These are phyloP conservation scores for Sminthopsis crassicaudata DNA, from an alignment of 2,113 vertebrate genomes.

Conservation along the genomic window DNA sequence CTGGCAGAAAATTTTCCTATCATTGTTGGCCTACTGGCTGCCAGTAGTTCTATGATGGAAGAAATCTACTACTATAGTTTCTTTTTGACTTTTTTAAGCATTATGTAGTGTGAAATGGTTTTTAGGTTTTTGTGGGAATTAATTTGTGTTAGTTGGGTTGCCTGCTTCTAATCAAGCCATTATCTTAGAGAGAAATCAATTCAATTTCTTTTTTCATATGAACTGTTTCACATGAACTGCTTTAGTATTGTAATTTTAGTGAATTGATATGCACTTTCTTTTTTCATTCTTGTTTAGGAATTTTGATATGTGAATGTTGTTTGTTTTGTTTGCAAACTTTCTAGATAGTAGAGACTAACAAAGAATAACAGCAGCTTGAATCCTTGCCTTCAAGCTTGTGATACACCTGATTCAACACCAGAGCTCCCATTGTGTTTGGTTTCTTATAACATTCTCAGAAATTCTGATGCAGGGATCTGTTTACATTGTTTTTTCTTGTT, in stretches of 20 bases:
- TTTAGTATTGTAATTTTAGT: background rate
- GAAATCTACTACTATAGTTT: background rate
- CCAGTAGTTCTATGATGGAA: background rate
- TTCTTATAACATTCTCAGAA: background rate
- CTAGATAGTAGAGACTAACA: background rate
- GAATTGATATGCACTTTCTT: slow-evolving; percentile 33
- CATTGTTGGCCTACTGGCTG: background rate
- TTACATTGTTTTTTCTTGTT: background rate
- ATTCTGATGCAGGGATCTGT: background rate
- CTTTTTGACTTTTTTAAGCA: background rate
- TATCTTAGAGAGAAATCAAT: background rate
- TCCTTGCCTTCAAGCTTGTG: background rate
- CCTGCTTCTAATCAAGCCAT: background rate
- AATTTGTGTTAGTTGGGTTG: background rate
- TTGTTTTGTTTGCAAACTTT: slow-evolving; percentile 35
- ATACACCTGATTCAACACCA: background rate
- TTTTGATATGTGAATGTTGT: background rate
- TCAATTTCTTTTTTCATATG: slow-evolving; percentile 8
- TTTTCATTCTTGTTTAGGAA: background rate
- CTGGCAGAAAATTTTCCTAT: background rate
- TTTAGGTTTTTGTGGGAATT: background rate
- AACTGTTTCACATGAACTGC: background rate
- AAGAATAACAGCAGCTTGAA: slow-evolving; percentile 8
- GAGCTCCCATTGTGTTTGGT: background rate
- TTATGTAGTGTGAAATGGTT: background rate